A percentile compares a stretch with the other conserved stretches of the same genome.
Conservation (phyloP, 2,888 invertebrate species). For the Zygaena filipendulae region DNA sequence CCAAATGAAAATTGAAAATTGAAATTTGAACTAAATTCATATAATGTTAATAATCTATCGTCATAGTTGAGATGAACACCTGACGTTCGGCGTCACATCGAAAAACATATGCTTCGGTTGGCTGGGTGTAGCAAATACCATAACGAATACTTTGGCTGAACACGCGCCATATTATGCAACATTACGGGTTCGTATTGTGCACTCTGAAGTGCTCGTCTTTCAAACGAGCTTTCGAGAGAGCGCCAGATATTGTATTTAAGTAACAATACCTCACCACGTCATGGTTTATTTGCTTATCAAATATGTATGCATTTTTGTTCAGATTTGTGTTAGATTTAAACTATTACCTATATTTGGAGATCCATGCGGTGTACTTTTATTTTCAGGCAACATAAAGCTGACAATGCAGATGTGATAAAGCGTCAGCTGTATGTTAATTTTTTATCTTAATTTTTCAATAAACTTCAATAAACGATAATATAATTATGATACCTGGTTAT, state of each 20-base stretch:
- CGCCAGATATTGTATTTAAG: conserved; percentile 21
- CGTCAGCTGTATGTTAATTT: too few relatives aligned
- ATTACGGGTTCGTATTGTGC: conserved; percentile 53
- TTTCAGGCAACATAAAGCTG: too few relatives aligned
- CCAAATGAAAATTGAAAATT: conserved; percentile 32
- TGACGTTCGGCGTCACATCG: conserved; percentile 65
- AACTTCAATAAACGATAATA: too few relatives aligned
- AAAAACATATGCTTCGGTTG: conserved; percentile 64
- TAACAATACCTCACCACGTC: conserved; percentile 22
- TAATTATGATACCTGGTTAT: too few relatives aligned
- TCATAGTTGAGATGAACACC: conserved; percentile 60
- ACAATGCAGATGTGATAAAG: too few relatives aligned
- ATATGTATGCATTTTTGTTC: neutral
- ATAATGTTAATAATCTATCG: too few relatives aligned
- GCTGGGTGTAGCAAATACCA: conserved; percentile 67
- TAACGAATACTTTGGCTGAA: conserved; percentile 67
- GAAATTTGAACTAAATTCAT: too few relatives aligned
- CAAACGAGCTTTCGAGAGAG: conserved; percentile 37
- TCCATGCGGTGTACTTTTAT: too few relatives aligned
- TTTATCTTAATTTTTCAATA: too few relatives aligned
- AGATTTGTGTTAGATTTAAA: too few relatives aligned
- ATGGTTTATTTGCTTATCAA: conserved; percentile 14
- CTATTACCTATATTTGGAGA: too few relatives aligned
- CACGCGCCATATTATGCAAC: conserved; percentile 64
- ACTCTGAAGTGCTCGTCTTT: conserved; percentile 47